Evolutionary conservation across 2,797 vertebrate genomes (phyloP).

Genomic region (Botia kubotai): DNA sequence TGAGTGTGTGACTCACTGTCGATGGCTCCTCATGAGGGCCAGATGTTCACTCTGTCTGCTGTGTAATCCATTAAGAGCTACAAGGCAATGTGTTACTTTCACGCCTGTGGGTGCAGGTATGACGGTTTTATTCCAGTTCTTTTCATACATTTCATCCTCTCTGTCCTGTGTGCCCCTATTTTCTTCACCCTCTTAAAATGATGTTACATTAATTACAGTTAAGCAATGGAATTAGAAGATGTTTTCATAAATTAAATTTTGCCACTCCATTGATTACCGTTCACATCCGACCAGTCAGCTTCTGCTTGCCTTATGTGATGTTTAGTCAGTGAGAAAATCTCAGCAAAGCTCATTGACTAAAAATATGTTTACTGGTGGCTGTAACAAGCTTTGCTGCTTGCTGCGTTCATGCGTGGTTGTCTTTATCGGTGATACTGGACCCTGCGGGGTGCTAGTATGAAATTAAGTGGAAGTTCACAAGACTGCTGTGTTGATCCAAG

Average conservation of each 20-base stretch:
- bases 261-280: conserved; percentile 39
- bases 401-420: conserved; percentile 27
- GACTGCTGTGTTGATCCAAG: conserved; percentile 27
- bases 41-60: conserved; percentile 74
- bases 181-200: not conserved
- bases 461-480: conserved; percentile 46
- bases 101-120: conserved; percentile 45
- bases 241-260: conserved; percentile 17
- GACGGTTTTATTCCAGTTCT: not conserved
- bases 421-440: conserved; percentile 32
- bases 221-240: conserved; percentile 4
- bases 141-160: not conserved
- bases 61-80: conserved; percentile 70
- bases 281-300: conserved; percentile 46
- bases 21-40: conserved; percentile 75
- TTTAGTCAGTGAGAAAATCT: conserved; percentile 44
- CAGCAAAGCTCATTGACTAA: conserved; percentile 42
- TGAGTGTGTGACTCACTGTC: conserved; percentile 69
- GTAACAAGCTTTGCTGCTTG: conserved; percentile 46
- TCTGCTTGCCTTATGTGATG: conserved; percentile 29
- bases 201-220: not conserved
- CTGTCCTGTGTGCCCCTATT: not conserved
- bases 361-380: conserved; percentile 42
- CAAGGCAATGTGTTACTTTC: conserved; percentile 66
- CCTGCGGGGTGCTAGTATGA: conserved; percentile 38